Conservation (phyloP, 2,888 invertebrate genomes). For the Athalia cordata region DNA sequence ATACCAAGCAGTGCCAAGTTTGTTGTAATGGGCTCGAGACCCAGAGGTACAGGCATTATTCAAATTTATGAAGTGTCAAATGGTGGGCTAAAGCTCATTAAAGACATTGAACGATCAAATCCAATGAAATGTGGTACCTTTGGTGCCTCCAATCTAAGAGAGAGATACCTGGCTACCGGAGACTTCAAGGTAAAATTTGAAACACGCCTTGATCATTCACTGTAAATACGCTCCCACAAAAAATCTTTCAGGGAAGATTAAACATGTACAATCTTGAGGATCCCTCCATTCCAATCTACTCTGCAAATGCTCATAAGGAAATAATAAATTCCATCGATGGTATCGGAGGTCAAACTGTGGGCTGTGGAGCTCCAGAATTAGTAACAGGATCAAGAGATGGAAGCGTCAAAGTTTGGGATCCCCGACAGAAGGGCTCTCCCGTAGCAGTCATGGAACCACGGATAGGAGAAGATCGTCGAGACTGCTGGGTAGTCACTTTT, state of each 20-base stretch:
- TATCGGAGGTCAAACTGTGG: slow-evolving; percentile 85
- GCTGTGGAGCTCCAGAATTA: slow-evolving; percentile 95
- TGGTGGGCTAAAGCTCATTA: slow-evolving; percentile 82
- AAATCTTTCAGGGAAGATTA: slow-evolving; percentile 76
- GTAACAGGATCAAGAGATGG: slow-evolving; percentile 96
- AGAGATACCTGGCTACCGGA: slow-evolving; percentile 91
- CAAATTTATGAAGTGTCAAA: slow-evolving; percentile 87
- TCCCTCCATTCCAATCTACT: slow-evolving; percentile 83
- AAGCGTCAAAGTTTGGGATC: slow-evolving; percentile 96
- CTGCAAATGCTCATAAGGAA: slow-evolving; percentile 86
- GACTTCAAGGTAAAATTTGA: slow-evolving; percentile 79
- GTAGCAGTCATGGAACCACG: slow-evolving; percentile 92
- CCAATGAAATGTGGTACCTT: slow-evolving; percentile 96
- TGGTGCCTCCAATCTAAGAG: slow-evolving; percentile 88
- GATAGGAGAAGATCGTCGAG: slow-evolving; percentile 82
- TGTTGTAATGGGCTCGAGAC: slow-evolving; percentile 89
- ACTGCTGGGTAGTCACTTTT: slow-evolving; percentile 96
- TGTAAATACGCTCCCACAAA: neutral
- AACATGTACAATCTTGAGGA: slow-evolving; percentile 80
- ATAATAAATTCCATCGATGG: slow-evolving; percentile 96
- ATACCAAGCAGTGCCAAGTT: slow-evolving; percentile 96
- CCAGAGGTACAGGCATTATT: slow-evolving; percentile 89
- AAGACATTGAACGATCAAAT: slow-evolving; percentile 86
- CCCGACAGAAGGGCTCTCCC: slow-evolving; percentile 90
- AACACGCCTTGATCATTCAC: neutral